These are phyloP conservation scores for Dendronephthya gigantea DNA, from an alignment of 64 coral and sea anemone genomes.

Conservation along the genomic window DNA sequence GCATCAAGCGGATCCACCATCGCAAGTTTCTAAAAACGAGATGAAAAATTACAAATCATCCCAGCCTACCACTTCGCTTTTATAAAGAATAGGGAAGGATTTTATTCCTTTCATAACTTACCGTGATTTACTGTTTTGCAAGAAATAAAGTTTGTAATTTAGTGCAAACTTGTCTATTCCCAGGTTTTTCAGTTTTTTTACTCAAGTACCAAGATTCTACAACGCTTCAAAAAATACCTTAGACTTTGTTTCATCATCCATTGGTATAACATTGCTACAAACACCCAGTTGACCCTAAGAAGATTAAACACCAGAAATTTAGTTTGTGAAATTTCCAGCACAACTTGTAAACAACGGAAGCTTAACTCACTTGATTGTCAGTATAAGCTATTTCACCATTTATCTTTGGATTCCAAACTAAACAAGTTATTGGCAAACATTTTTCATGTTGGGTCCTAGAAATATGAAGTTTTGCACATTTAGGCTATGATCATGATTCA, in stretches of 20 bases:
- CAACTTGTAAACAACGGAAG: no score
- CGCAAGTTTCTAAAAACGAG: conserved; percentile 23
- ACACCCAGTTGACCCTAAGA: conserved; percentile 90
- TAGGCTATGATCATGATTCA: neutral
- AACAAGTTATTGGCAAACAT: conserved; percentile 47
- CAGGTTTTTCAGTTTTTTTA: no score
- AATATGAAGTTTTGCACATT: neutral
- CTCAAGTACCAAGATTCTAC: no score
- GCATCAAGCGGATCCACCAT: conserved; percentile 24
- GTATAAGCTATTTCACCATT: conserved; percentile 85
- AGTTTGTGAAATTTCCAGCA: no score
- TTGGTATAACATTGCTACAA: conserved; percentile 74
- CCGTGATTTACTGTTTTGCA: no score
- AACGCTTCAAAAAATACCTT: neutral
- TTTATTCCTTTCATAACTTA: no score
- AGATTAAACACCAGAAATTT: neutral
- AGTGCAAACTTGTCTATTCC: no score
- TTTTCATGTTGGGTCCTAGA: conserved; percentile 69
- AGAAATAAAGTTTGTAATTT: no score
- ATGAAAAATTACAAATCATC: no score
- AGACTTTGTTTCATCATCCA: neutral
- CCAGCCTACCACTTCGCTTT: no score
- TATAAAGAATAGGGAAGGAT: no score
- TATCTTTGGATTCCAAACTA: conserved; percentile 76
- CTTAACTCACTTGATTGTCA: conserved; percentile 63